These are phyloP conservation scores for Polyommatus iphigenia DNA, from an alignment of 2,888 invertebrate genomes.

Conservation along the genomic window DNA sequence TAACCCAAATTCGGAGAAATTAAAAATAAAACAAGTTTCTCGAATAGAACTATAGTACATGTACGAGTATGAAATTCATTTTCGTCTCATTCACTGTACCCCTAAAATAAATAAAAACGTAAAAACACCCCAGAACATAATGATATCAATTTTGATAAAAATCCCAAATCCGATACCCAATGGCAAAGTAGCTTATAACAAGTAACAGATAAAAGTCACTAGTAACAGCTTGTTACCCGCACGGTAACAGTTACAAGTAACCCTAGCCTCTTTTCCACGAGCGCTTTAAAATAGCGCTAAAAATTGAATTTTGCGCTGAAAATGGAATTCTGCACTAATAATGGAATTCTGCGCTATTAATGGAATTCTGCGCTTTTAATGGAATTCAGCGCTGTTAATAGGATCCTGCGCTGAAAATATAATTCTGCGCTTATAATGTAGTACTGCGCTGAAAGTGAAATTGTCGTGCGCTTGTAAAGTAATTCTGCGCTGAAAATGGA, in stretches of 20 bases:
- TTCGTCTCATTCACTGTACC: background rate
- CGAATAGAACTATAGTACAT: background rate
- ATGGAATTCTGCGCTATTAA: no score
- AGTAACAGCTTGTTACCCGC: background rate
- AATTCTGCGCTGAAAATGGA: no score
- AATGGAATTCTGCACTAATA: no score
- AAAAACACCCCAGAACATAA: background rate
- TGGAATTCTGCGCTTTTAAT: no score
- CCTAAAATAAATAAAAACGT: background rate
- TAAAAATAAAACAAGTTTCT: background rate
- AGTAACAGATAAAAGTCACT: conserved; percentile 1
- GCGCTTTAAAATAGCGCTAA: background rate
- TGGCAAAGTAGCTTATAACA: background rate
- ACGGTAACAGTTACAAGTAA: conserved; percentile 21
- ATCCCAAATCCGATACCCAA: background rate
- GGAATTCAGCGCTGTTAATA: no score
- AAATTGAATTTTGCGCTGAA: background rate
- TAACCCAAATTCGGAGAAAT: background rate
- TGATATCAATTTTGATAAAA: background rate
- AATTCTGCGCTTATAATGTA: no score
- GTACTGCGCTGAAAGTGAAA: no score
- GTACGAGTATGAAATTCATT: background rate
- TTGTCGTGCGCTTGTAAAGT: no score
- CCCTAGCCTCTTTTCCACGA: background rate
- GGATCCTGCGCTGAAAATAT: no score